A percentile compares a stretch with the other conserved stretches of the same genome.
Conservation (phyloP, 2,888 invertebrate genomes). For the Idaea straminata region DNA sequence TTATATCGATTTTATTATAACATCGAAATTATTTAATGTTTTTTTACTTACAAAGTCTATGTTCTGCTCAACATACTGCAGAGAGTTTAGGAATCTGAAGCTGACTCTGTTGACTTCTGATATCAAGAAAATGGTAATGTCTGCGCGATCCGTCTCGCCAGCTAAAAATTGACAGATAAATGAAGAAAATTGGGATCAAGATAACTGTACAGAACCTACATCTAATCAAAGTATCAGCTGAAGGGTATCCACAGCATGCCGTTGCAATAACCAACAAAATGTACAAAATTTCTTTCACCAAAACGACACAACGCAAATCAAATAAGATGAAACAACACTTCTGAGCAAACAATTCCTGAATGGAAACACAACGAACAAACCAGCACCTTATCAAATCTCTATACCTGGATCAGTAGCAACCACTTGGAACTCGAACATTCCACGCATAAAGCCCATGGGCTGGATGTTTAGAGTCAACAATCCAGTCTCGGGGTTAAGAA, state of each 20-base stretch:
- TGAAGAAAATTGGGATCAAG: neutral
- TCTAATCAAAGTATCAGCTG: too few species aligned
- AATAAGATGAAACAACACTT: too few species aligned
- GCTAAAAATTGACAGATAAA: conserved; percentile 40
- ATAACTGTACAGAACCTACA: too few species aligned
- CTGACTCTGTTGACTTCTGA: conserved; percentile 77
- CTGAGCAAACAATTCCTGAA: neutral
- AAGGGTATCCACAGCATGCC: too few species aligned
- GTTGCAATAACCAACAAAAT: too few species aligned
- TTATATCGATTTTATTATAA: neutral
- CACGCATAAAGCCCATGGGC: conserved; percentile 77
- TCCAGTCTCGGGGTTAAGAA: conserved; percentile 61
- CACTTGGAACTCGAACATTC: conserved; percentile 81
- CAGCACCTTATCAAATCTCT: conserved; percentile 4
- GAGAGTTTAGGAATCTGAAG: conserved; percentile 77
- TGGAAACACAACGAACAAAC: neutral
- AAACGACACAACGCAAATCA: too few species aligned
- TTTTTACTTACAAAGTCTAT: conserved; percentile 69
- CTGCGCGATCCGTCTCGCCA: conserved; percentile 58
- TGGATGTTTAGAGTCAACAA: conserved; percentile 72
- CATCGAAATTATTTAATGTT: neutral
- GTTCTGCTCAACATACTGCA: conserved; percentile 58
- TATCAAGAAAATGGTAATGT: conserved; percentile 80
- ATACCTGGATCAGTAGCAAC: conserved; percentile 75
- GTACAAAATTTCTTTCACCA: too few species aligned